Percentiles rank a stretch among this genome's conserved stretches.
Conservation (phyloP, 23 tunicate genomes). For the Trididemnum nubilum region DNA sequence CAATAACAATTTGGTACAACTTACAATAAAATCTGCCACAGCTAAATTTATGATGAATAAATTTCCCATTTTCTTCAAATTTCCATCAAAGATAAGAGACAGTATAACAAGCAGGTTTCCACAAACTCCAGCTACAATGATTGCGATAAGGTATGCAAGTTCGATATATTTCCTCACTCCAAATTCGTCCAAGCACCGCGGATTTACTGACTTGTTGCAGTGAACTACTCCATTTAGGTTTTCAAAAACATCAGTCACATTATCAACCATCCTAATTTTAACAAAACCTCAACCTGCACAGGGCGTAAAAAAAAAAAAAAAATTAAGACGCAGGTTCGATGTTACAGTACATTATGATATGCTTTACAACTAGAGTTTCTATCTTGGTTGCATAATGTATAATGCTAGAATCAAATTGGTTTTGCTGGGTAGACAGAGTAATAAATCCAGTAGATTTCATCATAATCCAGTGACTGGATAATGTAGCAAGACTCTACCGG, state of each 20-base stretch:
- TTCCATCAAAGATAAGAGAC: background rate
- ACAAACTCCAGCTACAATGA: background rate
- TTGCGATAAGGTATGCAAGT: background rate
- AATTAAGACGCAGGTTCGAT: too few species aligned
- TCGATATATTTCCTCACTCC: background rate
- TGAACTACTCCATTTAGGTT: background rate
- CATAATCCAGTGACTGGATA: too few species aligned
- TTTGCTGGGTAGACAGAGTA: too few species aligned
- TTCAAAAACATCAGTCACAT: background rate
- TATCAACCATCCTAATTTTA: background rate
- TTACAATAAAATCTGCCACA: slow-evolving; percentile 2
- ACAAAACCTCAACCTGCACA: too few species aligned
- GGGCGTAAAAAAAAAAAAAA: too few species aligned
- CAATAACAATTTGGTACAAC: background rate
- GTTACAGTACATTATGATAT: too few species aligned
- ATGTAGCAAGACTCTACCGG: too few species aligned
- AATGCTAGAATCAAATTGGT: too few species aligned
- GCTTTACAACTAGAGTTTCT: too few species aligned
- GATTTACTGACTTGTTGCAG: background rate
- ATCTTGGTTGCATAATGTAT: too few species aligned
- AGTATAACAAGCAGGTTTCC: slow-evolving; percentile 13
- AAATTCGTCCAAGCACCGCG: background rate
- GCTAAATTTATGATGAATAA: background rate
- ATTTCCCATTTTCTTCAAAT: background rate
- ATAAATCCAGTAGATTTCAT: too few species aligned